Base-by-base conservation (phyloP, 2,797 vertebrate genomes). In the Nothura maculosa region DNA sequence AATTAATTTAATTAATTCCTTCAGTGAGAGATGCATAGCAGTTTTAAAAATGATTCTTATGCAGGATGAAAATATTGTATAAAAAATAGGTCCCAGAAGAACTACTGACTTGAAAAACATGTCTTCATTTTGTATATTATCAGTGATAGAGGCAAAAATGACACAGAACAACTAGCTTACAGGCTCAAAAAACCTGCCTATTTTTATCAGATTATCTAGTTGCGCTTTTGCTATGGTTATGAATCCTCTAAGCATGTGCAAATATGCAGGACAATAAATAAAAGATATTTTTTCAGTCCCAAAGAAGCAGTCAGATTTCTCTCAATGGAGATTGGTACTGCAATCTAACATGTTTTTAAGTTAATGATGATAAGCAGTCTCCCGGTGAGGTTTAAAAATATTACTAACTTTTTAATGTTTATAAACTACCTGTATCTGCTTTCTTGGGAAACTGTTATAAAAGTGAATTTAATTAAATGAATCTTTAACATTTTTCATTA, bases 401-500 rank as follows among this genome's bases (percentile, higher is more conserved):
- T 12, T 91, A 78, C 80, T 74, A 92, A 86, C 50, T 60, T 60
- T 40, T 79, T 88, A 85, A 91, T 75, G 81, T 67, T 89, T 83
- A 81, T 40, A 91, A 91, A 91, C 74, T 38, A 75, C 61, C 75
- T 85, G 48, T 78, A 79, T 79, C 68, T 93, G 54, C 12, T 93
- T 77, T 73, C 68, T 36, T 66, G 85, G 70, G 91, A 79, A 90
- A 48, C 24, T 91, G 70, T 28, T 77, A 6, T 20, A 73, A 28
- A 61, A 91, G 18, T 48, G 38, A 90, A 45, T 81, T 81, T 54
- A 73, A 74, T 43, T 25, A n/a, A 43, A 27, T 79, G 60, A 66
- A 76, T 88, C 88, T 69, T 91, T 87, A 87, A 76, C 63, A 70
- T 90, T 88, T 86, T 92, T 93, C 43, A 18, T 61, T 92, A 85